Conservation (phyloP, 2,113 vertebrate genomes). For the Gymnocephalus cernua region DNA sequence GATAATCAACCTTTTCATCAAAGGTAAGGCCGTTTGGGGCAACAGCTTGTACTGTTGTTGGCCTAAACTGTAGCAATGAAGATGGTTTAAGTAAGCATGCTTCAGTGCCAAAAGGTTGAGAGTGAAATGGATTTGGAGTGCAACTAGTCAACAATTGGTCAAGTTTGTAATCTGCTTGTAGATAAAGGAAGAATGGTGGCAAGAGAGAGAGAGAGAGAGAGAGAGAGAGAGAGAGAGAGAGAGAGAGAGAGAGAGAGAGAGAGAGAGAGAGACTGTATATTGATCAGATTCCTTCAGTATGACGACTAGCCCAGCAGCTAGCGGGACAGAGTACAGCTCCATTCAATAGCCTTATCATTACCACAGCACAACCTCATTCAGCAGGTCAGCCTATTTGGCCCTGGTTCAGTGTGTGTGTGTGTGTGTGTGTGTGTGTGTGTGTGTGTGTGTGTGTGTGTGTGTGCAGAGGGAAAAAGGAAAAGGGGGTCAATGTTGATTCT, state of each 20-base stretch:
- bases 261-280: slow-evolving; percentile 56
- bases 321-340: slow-evolving; percentile 74
- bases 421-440: background rate
- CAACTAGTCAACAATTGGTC: slow-evolving; percentile 16
- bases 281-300: slow-evolving; percentile 75
- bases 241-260: slow-evolving; percentile 17
- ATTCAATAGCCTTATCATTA: slow-evolving; percentile 82
- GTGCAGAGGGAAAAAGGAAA: background rate
- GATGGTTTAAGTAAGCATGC: background rate
- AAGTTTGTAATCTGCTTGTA: slow-evolving; percentile 29
- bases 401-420: slow-evolving; percentile 25
- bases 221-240: slow-evolving; percentile 8
- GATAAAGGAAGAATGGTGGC: slow-evolving; percentile 12
- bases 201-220: background rate
- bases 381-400: slow-evolving; percentile 73
- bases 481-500: slow-evolving; percentile 65
- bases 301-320: slow-evolving; percentile 62
- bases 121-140: background rate
- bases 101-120: background rate
- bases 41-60: background rate
- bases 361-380: slow-evolving; percentile 72
- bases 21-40: background rate
- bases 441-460: background rate
- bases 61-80: background rate
- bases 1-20: slow-evolving; percentile 4